These are phyloP conservation scores for Hirtodrosophila cameraria DNA, from an alignment of 2,888 invertebrate species.

Conservation along the genomic window DNA sequence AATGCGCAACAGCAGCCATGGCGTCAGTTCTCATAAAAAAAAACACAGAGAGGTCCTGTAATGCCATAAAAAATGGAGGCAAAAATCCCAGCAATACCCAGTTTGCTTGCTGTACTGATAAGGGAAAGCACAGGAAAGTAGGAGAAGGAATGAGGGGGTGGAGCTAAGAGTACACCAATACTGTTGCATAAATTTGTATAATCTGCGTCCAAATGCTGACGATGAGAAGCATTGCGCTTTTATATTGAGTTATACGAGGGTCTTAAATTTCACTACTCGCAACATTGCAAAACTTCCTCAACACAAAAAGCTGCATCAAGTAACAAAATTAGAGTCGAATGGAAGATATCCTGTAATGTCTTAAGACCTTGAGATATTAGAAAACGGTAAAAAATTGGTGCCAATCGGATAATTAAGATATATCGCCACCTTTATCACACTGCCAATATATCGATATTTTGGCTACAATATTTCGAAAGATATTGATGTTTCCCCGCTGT, in stretches of 20 bases:
- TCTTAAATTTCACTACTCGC: conserved; percentile 54
- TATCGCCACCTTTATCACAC: too few species aligned
- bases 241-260: conserved; percentile 68
- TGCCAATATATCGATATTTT: too few species aligned
- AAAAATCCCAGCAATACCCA: conserved; percentile 9
- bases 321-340: background rate
- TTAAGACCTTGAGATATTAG: too few species aligned
- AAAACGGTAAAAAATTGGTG: too few species aligned
- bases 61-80: conserved; percentile 51
- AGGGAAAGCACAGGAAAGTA: background rate
- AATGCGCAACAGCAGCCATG: conserved; percentile 53
- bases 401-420: too few species aligned
- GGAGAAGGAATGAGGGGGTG: background rate
- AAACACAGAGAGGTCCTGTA: conserved; percentile 44
- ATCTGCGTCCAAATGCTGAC: conserved; percentile 56
- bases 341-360: background rate
- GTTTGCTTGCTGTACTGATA: too few species aligned
- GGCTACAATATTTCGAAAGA: too few species aligned
- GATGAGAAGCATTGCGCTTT: conserved; percentile 34
- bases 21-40: conserved; percentile 44
- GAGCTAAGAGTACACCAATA: conserved; percentile 62
- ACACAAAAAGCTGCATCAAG: conserved; percentile 1
- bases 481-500: too few species aligned
- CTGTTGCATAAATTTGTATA: conserved; percentile 77
- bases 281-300: conserved; percentile 22